Percentiles rank a stretch among this genome's conserved stretches.
phyloP scores from a whole-genome alignment of 1,140 invertebrate genomes.

The Apolygus lucorum region DNA sequence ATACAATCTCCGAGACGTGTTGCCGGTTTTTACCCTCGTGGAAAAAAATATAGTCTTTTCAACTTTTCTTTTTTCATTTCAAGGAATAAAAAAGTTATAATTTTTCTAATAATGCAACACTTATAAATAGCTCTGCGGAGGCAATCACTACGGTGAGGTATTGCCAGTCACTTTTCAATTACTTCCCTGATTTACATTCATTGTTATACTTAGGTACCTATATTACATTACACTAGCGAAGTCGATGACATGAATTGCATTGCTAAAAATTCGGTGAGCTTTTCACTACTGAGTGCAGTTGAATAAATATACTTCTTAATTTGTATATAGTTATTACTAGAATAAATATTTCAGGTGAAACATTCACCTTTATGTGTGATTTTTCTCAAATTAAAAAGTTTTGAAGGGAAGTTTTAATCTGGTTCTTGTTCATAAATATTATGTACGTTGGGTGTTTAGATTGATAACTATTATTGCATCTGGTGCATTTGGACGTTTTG shows the following conservation, averaged over 20 bases:
- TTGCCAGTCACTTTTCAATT: too few relatives aligned
- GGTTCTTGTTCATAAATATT: too few relatives aligned
- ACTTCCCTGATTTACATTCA: too few relatives aligned
- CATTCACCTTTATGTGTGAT: too few relatives aligned
- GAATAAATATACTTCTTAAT: too few relatives aligned
- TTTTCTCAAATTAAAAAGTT: neutral
- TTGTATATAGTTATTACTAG: neutral
- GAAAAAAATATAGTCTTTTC: neutral
- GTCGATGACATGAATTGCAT: neutral
- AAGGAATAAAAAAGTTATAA: constrained; percentile 5
- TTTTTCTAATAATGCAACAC: constrained; percentile 9
- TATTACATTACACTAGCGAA: neutral
- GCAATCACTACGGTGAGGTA: neutral
- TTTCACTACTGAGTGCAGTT: neutral
- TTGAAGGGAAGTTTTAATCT: too few relatives aligned
- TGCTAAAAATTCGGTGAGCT: neutral
- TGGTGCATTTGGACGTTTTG: too few relatives aligned
- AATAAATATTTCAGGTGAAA: neutral
- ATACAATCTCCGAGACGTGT: neutral
- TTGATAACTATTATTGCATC: too few relatives aligned
- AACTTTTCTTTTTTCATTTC: neutral
- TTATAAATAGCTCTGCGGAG: constrained; percentile 8
- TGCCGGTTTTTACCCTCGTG: neutral
- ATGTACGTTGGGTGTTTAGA: too few relatives aligned
- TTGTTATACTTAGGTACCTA: too few relatives aligned